Conservation (phyloP, 2,113 vertebrate species). For the Nothobranchius kuhntae region DNA sequence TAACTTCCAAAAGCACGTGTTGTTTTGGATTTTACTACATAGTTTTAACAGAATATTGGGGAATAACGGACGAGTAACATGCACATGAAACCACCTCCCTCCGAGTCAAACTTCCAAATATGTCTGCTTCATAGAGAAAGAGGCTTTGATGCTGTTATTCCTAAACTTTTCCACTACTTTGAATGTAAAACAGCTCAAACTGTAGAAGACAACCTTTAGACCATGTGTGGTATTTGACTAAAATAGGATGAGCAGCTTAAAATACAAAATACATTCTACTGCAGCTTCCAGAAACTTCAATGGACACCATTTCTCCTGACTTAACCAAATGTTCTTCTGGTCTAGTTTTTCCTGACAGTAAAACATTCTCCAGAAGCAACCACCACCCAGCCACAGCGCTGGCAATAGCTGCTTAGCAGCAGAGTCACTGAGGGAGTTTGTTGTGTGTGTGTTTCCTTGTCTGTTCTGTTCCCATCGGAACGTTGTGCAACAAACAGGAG, state of each 20-base stretch:
- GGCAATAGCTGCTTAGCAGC: slow-evolving; percentile 61
- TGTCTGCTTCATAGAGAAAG: not conserved
- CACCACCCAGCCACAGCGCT: slow-evolving; percentile 15
- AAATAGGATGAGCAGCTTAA: not conserved
- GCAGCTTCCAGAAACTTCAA: slow-evolving; percentile 42
- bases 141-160: not conserved
- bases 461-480: slow-evolving; percentile 56
- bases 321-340: slow-evolving; percentile 2
- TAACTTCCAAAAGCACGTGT: not conserved
- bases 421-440: slow-evolving; percentile 42
- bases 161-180: not conserved
- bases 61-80: not conserved
- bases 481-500: slow-evolving; percentile 49
- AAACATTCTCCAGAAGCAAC: slow-evolving; percentile 3
- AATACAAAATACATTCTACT: slow-evolving; percentile 6
- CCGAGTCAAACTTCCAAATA: not conserved
- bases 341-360: not conserved
- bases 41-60: not conserved
- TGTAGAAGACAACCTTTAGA: not conserved
- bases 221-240: too few relatives aligned
- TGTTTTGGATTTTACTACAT: not conserved
- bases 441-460: slow-evolving; percentile 56
- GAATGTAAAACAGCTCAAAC: not conserved
- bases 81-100: not conserved
- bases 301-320: slow-evolving; percentile 5